Base-by-base conservation (phyloP, 1,140 invertebrate genomes). In the Micrasema longulum region DNA sequence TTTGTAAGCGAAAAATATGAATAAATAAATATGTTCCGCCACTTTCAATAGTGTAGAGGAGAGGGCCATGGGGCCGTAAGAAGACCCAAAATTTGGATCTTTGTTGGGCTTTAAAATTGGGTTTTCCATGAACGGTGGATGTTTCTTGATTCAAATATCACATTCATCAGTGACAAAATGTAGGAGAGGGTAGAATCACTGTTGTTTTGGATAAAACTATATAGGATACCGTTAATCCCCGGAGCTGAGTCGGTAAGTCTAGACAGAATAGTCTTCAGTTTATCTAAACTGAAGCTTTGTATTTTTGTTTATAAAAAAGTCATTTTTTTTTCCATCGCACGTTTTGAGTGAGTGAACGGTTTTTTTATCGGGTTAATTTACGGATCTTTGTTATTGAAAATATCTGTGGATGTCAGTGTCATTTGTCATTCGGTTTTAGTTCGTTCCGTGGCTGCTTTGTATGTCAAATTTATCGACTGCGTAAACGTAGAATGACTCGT, bases 341-440 rank as follows among this genome's bases (percentile, higher is more conserved):
- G n/a, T 1, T 16, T 45, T 14, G n/a, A 45, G 43, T 45, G 43
- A 45, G n/a, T 45, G 1, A 14, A 14, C 43, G n/a, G 2, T n/a
- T n/a, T n/a, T n/a, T 45, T 14, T 45, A 14, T 45, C 43, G 10
- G 18, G 47, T 31, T 63, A 65, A 45, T 48, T 65, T 48, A n/a
- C 43, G 26, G 12, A 67, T 67, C 64, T 67, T 36, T 67, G 47
- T 67, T 67, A 67, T 67, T 53, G 47, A 67, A 6, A 10, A 35
- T 18, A 9, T 66, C 64, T 67, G 22, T 67, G 64, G n/a, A 23
- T 67, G 64, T 67, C 64, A 67, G 14, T 67, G 64, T 52, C 64
- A 65, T 16, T 20, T 16, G 18, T 43, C 23, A 11, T 20, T 45
- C 20, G 16, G 12, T 52, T 35, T 57, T 35, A n/a, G n/a, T n/a